Conservation (phyloP, 2,797 vertebrate species). For the Chaetodon trifasciatus region DNA sequence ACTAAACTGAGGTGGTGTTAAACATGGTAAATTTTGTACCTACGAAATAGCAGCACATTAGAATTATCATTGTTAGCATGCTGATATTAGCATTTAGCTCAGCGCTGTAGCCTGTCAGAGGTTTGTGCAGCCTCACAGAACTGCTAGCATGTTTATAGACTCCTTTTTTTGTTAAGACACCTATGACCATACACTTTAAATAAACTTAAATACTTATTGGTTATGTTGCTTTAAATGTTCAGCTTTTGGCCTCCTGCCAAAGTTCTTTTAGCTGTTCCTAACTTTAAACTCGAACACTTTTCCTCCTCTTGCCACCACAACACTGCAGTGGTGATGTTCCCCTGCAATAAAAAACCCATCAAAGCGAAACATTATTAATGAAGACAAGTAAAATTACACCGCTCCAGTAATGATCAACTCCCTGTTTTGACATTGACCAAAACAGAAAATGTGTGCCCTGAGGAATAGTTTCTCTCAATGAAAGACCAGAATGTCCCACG, state of each 20-base stretch:
- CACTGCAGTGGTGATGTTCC: conserved; percentile 24
- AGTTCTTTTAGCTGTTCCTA: neutral
- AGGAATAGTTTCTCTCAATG: conserved; percentile 56
- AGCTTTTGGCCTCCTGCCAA: neutral
- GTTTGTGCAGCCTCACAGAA: neutral
- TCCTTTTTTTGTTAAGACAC: neutral
- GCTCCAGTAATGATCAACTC: conserved; percentile 27
- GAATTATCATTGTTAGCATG: neutral
- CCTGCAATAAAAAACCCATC: conserved; percentile 27
- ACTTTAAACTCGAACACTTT: neutral
- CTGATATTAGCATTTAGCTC: neutral
- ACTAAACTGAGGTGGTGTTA: neutral
- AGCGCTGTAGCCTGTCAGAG: neutral
- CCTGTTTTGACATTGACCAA: conserved; percentile 47
- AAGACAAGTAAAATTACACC: conserved; percentile 46
- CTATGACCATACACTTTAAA: neutral
- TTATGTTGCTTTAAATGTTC: neutral
- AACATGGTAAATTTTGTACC: neutral
- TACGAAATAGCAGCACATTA: neutral
- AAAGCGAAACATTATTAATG: conserved; percentile 50
- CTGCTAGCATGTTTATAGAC: neutral
- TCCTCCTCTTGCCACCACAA: neutral
- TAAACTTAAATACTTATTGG: neutral
- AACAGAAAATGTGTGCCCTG: conserved; percentile 50
- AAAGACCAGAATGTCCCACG: conserved; percentile 62